Evolutionary conservation across 2,888 invertebrate genomes (phyloP).

Genomic region (Hydriomena furcata): DNA sequence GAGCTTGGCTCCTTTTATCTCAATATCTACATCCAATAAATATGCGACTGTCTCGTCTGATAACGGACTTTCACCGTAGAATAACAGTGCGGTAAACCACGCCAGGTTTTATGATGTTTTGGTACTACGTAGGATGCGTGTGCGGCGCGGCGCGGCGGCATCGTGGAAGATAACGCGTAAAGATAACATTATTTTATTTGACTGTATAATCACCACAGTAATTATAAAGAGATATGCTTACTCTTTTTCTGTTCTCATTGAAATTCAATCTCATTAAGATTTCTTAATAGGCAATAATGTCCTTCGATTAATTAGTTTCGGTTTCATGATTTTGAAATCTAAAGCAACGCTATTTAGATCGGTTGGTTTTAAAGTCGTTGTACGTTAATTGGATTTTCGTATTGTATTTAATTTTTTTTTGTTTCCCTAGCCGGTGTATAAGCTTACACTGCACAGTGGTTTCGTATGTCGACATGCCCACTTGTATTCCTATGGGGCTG

Average conservation of each 20-base stretch:
- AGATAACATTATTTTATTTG: conserved; percentile 27
- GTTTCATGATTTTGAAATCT: conserved; percentile 8
- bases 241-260: not conserved
- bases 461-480: conserved; percentile 29
- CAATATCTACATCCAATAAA: conserved; percentile 29
- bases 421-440: conserved; percentile 16
- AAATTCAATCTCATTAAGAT: conserved; percentile 16
- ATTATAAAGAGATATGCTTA: conserved; percentile 21
- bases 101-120: conserved; percentile 30
- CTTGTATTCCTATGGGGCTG: conserved; percentile 53
- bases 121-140: conserved; percentile 25
- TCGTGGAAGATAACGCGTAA: conserved; percentile 18
- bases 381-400: conserved; percentile 24
- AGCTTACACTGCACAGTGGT: conserved; percentile 23
- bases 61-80: conserved; percentile 28
- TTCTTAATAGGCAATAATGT: conserved; percentile 5
- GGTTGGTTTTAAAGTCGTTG: conserved; percentile 6
- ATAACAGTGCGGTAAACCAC: conserved; percentile 8
- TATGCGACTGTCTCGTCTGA: conserved; percentile 26
- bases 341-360: conserved; percentile 13
- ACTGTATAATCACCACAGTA: conserved; percentile 27
- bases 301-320: conserved; percentile 9
- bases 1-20: conserved; percentile 29
- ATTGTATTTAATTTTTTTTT: conserved; percentile 19
- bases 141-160: conserved; percentile 17